phyloP scores from a whole-genome alignment of 1,140 invertebrate species.

The Scylla paramamosain region DNA sequence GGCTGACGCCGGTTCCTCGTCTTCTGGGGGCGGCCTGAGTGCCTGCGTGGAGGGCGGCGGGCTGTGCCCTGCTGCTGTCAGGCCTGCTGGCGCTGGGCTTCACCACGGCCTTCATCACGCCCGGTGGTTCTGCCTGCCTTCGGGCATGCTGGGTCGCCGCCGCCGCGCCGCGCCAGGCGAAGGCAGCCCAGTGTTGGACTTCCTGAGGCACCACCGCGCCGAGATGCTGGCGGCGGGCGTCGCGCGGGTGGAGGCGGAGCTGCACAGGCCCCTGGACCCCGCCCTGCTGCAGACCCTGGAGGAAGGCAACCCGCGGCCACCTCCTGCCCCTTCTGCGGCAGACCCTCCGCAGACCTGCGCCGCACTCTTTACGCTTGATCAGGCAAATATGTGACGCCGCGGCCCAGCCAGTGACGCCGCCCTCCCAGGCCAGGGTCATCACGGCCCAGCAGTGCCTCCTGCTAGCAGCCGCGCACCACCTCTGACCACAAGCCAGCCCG shows the following conservation, averaged over 20 bases:
- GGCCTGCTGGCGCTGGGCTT: background rate
- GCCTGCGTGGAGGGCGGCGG: background rate
- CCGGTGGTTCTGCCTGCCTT: background rate
- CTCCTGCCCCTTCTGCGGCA: background rate
- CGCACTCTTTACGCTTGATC: background rate
- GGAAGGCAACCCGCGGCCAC: background rate
- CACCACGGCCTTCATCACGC: background rate
- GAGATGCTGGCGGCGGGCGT: background rate
- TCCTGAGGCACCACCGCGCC: slow-evolving; percentile 16
- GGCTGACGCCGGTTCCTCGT: background rate
- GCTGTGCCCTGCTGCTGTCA: background rate
- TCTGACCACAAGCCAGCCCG: background rate
- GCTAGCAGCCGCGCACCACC: background rate
- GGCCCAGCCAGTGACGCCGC: background rate
- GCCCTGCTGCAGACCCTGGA: background rate
- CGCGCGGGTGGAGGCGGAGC: background rate
- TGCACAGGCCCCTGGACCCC: background rate
- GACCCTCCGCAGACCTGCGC: background rate
- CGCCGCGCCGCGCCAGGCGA: background rate
- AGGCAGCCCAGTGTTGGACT: background rate
- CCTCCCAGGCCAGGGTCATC: background rate
- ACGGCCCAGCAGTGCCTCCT: slow-evolving; percentile 56
- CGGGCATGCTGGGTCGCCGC: background rate
- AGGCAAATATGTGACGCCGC: slow-evolving; percentile 28
- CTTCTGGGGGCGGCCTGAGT: background rate